phyloP scores from a whole-genome alignment of 2,797 vertebrate genomes.

The Tympanoctomys barrerae region DNA sequence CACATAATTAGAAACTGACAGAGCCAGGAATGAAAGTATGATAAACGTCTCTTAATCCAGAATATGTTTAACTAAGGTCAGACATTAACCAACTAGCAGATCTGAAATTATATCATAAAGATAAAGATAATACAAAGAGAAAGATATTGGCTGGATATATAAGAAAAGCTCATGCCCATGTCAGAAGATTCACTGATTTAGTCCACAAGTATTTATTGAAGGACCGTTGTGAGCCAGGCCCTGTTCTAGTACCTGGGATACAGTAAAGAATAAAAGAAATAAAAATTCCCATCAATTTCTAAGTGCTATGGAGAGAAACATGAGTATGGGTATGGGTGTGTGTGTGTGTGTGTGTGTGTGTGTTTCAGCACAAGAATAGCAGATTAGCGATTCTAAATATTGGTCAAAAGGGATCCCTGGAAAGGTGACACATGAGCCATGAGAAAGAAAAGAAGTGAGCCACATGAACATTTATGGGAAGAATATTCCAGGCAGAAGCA shows the following conservation, averaged over 20 bases:
- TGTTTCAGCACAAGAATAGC: background rate
- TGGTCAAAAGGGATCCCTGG: background rate
- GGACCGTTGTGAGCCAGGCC: background rate
- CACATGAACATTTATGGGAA: background rate
- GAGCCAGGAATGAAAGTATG: slow-evolving; percentile 49
- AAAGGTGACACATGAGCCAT: background rate
- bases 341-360: background rate
- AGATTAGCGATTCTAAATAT: background rate
- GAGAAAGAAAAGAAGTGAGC: background rate
- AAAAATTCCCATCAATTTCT: background rate
- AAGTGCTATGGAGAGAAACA: background rate
- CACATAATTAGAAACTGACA: slow-evolving; percentile 62
- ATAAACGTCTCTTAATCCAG: slow-evolving; percentile 63
- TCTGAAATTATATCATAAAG: slow-evolving; percentile 55
- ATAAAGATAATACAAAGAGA: slow-evolving; percentile 64
- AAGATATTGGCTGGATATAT: background rate
- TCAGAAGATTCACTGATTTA: slow-evolving; percentile 40
- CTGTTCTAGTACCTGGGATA: slow-evolving; percentile 3
- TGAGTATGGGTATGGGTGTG: background rate
- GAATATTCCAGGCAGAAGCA: background rate
- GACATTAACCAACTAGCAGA: slow-evolving; percentile 69
- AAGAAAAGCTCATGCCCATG: background rate
- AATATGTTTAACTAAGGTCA: slow-evolving; percentile 68
- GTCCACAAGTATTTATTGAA: slow-evolving; percentile 46
- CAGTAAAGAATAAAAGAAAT: background rate